phyloP scores from a whole-genome alignment of 2,113 vertebrate genomes.

The Taxidea taxus region DNA sequence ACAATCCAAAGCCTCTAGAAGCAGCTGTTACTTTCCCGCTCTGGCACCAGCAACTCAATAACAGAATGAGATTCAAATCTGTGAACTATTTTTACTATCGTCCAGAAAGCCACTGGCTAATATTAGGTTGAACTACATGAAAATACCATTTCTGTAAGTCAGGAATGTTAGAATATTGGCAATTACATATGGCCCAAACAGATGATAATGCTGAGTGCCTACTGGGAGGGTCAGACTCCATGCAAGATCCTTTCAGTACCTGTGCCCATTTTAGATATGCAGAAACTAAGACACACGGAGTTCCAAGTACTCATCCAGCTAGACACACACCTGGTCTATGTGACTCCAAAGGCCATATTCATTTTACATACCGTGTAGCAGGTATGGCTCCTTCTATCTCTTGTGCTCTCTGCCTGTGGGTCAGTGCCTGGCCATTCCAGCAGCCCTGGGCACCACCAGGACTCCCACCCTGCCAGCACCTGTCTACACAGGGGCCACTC shows the following conservation, averaged over 20 bases:
- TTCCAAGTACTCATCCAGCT: not conserved
- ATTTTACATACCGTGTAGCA: not conserved
- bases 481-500: not conserved
- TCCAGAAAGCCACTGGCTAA: not conserved
- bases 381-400: not conserved
- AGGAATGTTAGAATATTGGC: not conserved
- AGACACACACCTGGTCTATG: not conserved
- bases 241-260: not conserved
- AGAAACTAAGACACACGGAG: not conserved
- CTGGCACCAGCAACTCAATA: not conserved
- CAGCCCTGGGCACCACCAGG: not conserved
- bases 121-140: not conserved
- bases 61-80: not conserved
- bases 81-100: not conserved
- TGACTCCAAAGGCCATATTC: not conserved
- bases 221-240: not conserved
- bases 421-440: not conserved
- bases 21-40: slow-evolving; percentile 36
- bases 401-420: not conserved
- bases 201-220: not conserved
- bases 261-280: not conserved
- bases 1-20: not conserved
- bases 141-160: not conserved
- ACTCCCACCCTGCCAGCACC: not conserved
- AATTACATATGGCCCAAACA: not conserved